phyloP scores from a whole-genome alignment of 2,797 vertebrate genomes.

The Melanotaenia parkinsoni region DNA sequence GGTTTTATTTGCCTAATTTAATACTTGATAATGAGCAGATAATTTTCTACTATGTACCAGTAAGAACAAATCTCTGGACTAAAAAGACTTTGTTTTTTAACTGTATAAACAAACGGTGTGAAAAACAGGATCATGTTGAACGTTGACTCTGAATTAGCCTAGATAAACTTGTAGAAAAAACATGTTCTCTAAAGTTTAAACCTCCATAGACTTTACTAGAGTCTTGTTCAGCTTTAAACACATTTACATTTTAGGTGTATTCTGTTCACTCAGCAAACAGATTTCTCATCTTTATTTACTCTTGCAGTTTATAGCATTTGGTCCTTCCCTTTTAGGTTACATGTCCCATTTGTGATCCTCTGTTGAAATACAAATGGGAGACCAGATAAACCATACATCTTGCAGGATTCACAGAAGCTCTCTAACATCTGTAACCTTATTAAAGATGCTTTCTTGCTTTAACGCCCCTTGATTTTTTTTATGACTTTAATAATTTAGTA shows the following conservation, averaged over 20 bases:
- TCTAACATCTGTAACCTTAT: constrained; percentile 35
- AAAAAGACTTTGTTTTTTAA: background rate
- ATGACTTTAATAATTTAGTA: constrained; percentile 73
- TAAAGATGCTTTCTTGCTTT: constrained; percentile 46
- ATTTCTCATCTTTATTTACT: constrained; percentile 13
- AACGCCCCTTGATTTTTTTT: constrained; percentile 39
- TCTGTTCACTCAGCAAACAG: background rate
- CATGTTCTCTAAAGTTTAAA: no score
- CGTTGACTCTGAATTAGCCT: background rate
- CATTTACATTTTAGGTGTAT: background rate
- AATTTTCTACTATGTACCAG: no score
- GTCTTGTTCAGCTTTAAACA: background rate
- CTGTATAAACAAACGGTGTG: background rate
- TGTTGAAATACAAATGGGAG: constrained; percentile 29
- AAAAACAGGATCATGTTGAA: background rate
- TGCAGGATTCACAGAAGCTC: constrained; percentile 44
- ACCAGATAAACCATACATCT: constrained; percentile 39
- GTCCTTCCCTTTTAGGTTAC: background rate
- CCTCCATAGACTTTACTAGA: no score
- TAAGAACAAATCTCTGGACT: no score
- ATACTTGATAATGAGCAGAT: no score
- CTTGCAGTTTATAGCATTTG: constrained; percentile 13
- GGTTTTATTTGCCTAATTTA: no score
- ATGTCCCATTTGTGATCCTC: background rate
- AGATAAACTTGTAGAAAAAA: no score